Conservation (phyloP, 2,888 invertebrate genomes). For the Spodoptera littoralis region DNA sequence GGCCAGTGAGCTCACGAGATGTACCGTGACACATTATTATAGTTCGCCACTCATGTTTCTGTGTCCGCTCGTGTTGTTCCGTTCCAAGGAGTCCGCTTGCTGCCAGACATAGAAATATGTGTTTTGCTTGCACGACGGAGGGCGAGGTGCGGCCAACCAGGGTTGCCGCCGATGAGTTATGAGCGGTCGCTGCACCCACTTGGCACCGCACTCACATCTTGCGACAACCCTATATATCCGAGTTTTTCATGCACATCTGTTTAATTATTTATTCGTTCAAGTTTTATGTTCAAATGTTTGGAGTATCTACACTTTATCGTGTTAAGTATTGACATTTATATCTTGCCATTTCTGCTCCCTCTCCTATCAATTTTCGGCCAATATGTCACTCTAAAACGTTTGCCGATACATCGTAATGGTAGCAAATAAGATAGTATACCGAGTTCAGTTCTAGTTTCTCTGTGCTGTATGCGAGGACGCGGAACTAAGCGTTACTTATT, state of each 20-base stretch:
- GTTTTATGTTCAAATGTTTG: constrained; percentile 23
- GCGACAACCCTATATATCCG: constrained; percentile 42
- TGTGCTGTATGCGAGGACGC: constrained; percentile 60
- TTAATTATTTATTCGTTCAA: constrained; percentile 43
- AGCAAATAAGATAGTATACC: constrained; percentile 46
- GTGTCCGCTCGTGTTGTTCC: constrained; percentile 65
- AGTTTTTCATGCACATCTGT: constrained; percentile 42
- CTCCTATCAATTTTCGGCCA: constrained; percentile 31
- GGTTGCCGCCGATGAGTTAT: constrained; percentile 68
- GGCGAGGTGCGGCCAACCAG: constrained; percentile 43
- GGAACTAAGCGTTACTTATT: constrained; percentile 80
- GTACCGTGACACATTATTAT: constrained; percentile 47
- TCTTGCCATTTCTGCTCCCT: neutral
- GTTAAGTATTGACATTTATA: constrained; percentile 26
- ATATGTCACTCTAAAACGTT: constrained; percentile 30
- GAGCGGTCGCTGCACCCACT: constrained; percentile 57
- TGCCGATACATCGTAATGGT: constrained; percentile 14
- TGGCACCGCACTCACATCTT: constrained; percentile 43
- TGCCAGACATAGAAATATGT: constrained; percentile 70
- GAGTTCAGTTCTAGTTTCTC: constrained; percentile 42
- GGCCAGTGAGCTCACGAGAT: constrained; percentile 29
- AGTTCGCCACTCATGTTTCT: constrained; percentile 58
- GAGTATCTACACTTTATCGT: constrained; percentile 15
- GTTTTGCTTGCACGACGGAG: constrained; percentile 56
- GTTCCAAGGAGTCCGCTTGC: constrained; percentile 62